A percentile compares a stretch with the other conserved stretches of the same genome.
Evolutionary conservation across 2,113 vertebrate genomes (phyloP).

Genomic region (Australoheros scitulus): DNA sequence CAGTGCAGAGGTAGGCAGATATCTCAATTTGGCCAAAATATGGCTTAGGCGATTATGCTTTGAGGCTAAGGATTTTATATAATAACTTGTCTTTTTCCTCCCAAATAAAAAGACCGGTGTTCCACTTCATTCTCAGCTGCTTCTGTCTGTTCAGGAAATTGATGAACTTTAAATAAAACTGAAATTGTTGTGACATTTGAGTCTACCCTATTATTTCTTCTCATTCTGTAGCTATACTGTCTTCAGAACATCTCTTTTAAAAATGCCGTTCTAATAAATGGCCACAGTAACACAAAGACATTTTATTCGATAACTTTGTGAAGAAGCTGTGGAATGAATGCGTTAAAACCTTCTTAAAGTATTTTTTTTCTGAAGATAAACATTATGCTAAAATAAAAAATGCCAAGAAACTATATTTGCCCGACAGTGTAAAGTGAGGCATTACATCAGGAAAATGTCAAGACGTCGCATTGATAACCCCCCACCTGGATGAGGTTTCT

Average conservation of each 20-base stretch:
- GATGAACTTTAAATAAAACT: neutral
- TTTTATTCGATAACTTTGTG: neutral
- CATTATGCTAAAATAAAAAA: neutral
- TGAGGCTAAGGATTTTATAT: neutral
- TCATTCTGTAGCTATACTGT: neutral
- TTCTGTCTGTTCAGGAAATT: neutral
- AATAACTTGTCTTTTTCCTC: neutral
- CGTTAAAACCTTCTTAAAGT: neutral
- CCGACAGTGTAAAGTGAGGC: neutral
- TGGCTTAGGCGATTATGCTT: too few species aligned
- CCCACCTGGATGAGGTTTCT: conserved; percentile 61
- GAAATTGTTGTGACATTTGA: neutral
- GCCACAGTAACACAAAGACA: neutral
- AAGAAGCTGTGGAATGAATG: neutral
- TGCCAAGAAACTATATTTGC: neutral
- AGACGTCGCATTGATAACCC: conserved; percentile 9
- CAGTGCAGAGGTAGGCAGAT: too few species aligned
- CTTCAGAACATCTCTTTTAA: neutral
- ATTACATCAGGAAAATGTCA: conserved; percentile 29
- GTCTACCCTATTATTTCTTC: neutral
- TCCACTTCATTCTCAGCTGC: conserved; percentile 3
- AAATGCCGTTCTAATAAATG: neutral
- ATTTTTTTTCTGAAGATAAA: neutral
- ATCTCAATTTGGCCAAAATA: too few species aligned
- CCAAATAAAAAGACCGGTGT: neutral